Evolutionary conservation across 1,140 invertebrate species (phyloP).

Genomic region (Lysiphlebus fabarum): DNA sequence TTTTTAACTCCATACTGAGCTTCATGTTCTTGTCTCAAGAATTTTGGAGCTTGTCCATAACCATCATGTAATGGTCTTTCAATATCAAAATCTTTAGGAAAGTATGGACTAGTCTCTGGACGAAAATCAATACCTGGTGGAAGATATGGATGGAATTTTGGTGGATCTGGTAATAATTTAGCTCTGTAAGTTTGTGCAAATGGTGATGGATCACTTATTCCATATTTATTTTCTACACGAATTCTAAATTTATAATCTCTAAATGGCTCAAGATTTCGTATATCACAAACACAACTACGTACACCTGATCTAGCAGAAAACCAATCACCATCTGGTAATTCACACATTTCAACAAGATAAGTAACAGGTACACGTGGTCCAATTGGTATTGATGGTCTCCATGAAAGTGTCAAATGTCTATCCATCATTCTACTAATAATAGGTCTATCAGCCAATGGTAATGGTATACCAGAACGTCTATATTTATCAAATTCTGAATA

Average conservation of each 20-base stretch:
- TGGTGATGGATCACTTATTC: conserved; percentile 93
- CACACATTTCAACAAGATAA: conserved; percentile 91
- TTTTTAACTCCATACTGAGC: conserved; percentile 84
- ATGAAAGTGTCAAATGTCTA: conserved; percentile 78
- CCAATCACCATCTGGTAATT: conserved; percentile 85
- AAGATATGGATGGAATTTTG: conserved; percentile 75
- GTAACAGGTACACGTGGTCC: conserved; percentile 80
- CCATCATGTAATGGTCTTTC: conserved; percentile 79
- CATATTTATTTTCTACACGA: conserved; percentile 93
- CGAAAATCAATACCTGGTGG: conserved; percentile 79
- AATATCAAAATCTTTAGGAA: conserved; percentile 87
- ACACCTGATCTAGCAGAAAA: conserved; percentile 77
- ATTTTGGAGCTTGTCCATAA: conserved; percentile 76
- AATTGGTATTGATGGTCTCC: conserved; percentile 85
- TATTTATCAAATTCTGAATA: conserved; percentile 82
- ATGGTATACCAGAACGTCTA: conserved; percentile 73
- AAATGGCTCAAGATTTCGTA: conserved; percentile 78
- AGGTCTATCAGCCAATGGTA: conserved; percentile 82
- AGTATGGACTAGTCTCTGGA: conserved; percentile 84
- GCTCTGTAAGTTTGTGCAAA: conserved; percentile 76
- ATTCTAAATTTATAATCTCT: conserved; percentile 89
- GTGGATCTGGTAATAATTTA: conserved; percentile 75
- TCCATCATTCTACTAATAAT: conserved; percentile 87
- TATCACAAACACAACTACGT: conserved; percentile 79
- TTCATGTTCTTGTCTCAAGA: conserved; percentile 80